These are phyloP conservation scores for Etheostoma spectabile DNA, from an alignment of 2,113 vertebrate genomes.

Conservation along the genomic window DNA sequence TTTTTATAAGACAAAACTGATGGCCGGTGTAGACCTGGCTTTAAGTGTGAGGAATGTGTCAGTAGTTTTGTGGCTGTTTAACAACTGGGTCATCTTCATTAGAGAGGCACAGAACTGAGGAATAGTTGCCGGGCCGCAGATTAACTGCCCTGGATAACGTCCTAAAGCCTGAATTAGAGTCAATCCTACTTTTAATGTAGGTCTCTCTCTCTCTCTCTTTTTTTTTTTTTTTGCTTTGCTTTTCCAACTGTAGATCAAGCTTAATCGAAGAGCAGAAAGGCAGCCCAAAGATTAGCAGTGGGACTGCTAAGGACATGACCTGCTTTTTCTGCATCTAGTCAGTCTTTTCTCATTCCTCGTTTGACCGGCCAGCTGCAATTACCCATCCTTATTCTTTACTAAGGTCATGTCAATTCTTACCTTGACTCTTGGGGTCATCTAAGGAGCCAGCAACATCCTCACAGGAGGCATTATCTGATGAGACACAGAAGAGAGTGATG, in stretches of 20 bases:
- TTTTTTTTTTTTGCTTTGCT: constrained; percentile 10
- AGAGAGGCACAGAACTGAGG: constrained; percentile 35
- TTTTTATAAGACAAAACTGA: not conserved
- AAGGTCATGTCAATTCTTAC: constrained; percentile 79
- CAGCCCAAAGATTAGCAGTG: constrained; percentile 50
- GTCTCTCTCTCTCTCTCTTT: constrained; percentile 5
- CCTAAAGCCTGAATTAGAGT: constrained; percentile 61
- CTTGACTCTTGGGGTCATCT: constrained; percentile 92
- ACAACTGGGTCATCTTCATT: constrained; percentile 65
- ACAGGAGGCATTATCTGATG: constrained; percentile 90
- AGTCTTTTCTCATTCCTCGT: not conserved
- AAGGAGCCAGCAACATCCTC: constrained; percentile 91
- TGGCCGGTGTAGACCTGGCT: not conserved
- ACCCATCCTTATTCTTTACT: not conserved
- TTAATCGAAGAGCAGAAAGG: constrained; percentile 49
- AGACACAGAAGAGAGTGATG: not conserved
- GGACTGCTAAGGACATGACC: constrained; percentile 40
- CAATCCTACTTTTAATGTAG: constrained; percentile 58
- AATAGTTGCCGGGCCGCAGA: constrained; percentile 50
- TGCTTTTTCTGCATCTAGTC: not conserved
- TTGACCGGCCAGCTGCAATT: not conserved
- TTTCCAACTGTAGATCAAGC: constrained; percentile 41
- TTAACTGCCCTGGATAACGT: constrained; percentile 63
- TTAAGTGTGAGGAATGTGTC: constrained; percentile 9
- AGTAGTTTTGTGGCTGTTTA: constrained; percentile 34